Base-by-base conservation (phyloP, 1,140 invertebrate species). In the Drosophila asahinai region DNA sequence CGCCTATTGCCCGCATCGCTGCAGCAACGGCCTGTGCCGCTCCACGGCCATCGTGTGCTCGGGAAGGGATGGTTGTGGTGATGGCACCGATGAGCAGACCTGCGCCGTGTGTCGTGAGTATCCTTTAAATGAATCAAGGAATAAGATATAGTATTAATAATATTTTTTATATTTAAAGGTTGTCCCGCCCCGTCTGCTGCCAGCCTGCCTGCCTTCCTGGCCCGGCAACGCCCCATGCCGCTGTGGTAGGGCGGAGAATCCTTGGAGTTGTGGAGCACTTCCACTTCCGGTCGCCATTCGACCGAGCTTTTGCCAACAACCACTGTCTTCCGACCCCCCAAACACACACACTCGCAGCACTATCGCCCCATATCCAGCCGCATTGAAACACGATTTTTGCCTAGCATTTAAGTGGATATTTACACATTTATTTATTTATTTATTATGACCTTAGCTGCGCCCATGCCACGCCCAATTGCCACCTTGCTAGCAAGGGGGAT, bases 31-130 rank as follows among this genome's bases (percentile, higher is more conserved):
- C 1, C 94, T 97, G 49, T 98, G 97, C 92, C 94, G 97, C 64
- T 97, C 97, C 25, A 96, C 96, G 14, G 97, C 97, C 0, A 97
- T 98, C 55, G 95, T 96, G 3, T 98, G 97, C 93, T 97, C 96
- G 12, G 97, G 97, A 9, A 94, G 96, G 12, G 97, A 98, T 92
- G 97, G 97, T 33, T 98, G 97, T 90, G 97, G 97, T 7, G 97
- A 98, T 94, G 96, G 96, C 73, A 97, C 96, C 47, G 97, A 98
- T 91, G 97, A 98, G 93, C 95, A 95, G 42, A 95, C 95, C 67
- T 98, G 97, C 92, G 94, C 94, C 59, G 96, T 98, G 66, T 98
- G 97, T 93, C 95, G 97, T 98, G 94, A 97, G 97, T 96, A 12
- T 22, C 3, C 17, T 2, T 3, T 8, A 1, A 6, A 27, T 7